These are phyloP conservation scores for Notothenia rossii DNA, from an alignment of 2,113 vertebrate genomes.

Conservation along the genomic window DNA sequence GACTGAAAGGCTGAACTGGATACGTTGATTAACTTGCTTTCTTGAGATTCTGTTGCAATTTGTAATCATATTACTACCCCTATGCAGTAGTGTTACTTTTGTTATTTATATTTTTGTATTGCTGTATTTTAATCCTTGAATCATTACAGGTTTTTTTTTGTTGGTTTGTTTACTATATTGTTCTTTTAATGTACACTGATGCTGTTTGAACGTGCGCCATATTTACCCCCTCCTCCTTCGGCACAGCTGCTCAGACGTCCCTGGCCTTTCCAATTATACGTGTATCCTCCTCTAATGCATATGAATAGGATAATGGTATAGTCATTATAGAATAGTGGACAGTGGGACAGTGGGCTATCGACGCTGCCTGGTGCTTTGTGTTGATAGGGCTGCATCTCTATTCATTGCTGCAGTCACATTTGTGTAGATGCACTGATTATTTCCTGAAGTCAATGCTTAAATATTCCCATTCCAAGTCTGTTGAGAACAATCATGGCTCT, in stretches of 20 bases:
- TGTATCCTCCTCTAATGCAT: conserved; percentile 8
- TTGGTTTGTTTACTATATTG: conserved; percentile 42
- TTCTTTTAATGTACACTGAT: conserved; percentile 42
- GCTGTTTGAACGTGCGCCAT: conserved; percentile 40
- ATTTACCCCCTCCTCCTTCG: conserved; percentile 44
- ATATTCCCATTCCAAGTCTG: not conserved
- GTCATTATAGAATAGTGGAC: conserved; percentile 28
- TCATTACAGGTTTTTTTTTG: conserved; percentile 15
- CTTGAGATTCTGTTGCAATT: conserved; percentile 31
- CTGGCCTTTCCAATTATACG: conserved; percentile 25
- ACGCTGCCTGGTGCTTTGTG: conserved; percentile 47
- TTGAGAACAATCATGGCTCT: conserved; percentile 4
- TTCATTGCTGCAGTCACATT: conserved; percentile 4
- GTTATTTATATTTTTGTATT: conserved; percentile 51
- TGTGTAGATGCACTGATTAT: conserved; percentile 28
- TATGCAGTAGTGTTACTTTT: conserved; percentile 49
- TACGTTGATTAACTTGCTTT: conserved; percentile 30
- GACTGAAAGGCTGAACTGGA: conserved; percentile 44
- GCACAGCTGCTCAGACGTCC: conserved; percentile 28
- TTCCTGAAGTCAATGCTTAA: conserved; percentile 7
- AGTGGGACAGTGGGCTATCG: conserved; percentile 19
- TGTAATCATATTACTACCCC: conserved; percentile 35
- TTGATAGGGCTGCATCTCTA: conserved; percentile 35
- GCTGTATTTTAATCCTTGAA: conserved; percentile 25
- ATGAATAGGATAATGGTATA: conserved; percentile 1